These are phyloP conservation scores for Chaetorhynchus papuensis DNA, from an alignment of 2,113 vertebrate genomes.

Conservation along the genomic window DNA sequence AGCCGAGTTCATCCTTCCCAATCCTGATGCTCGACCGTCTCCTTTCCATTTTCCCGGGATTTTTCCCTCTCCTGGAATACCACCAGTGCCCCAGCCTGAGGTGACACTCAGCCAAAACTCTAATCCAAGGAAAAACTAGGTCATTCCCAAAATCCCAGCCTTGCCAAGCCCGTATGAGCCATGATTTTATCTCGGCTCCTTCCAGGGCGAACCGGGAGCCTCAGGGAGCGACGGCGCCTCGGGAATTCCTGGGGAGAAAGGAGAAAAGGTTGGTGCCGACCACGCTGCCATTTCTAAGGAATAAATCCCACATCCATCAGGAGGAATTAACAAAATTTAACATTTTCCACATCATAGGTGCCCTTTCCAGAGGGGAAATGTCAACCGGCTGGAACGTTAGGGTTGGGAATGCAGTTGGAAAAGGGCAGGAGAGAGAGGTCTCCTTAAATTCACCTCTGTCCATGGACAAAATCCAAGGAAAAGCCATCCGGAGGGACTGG, in stretches of 20 bases:
- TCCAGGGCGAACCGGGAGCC: conserved; percentile 78
- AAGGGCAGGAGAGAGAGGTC: not conserved
- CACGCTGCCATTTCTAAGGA: not conserved
- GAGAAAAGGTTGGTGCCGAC: conserved; percentile 75
- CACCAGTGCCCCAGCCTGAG: not conserved
- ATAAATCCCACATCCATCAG: not conserved
- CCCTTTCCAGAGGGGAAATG: conserved; percentile 10
- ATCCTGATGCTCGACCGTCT: not conserved
- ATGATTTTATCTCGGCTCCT: not conserved
- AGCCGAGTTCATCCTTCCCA: accelerated
- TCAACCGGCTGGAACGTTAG: not conserved
- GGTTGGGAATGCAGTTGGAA: not conserved
- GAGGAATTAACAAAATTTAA: not conserved
- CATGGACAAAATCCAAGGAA: not conserved
- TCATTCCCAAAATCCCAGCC: not conserved
- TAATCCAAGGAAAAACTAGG: accelerated
- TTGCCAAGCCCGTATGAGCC: not conserved
- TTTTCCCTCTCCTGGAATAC: not conserved
- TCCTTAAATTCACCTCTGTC: not conserved
- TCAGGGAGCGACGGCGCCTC: conserved; percentile 67
- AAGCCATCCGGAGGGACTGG: not conserved
- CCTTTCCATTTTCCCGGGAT: not conserved
- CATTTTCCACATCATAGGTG: not conserved
- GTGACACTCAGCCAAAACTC: not conserved
- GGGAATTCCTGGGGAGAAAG: conserved; percentile 78